Percentiles rank a stretch among this genome's conserved stretches.
phyloP scores from a whole-genome alignment of 2,797 vertebrate genomes.

The Scolopax bukidnonensis region DNA sequence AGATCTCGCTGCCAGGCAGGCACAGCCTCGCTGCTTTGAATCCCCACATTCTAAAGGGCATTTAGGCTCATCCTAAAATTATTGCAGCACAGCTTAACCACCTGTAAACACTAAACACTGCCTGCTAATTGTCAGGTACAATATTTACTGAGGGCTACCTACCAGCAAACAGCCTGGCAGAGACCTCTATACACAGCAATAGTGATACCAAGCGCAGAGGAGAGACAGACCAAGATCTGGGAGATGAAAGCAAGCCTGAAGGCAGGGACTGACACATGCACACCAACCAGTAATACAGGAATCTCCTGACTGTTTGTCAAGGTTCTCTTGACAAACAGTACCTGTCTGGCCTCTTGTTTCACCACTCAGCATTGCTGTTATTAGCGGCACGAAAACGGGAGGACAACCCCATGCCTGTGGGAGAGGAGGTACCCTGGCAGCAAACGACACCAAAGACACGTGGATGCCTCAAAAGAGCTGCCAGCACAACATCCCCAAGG shows the following conservation, averaged over 20 bases:
- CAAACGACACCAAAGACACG: fast-evolving
- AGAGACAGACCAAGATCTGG: conserved; percentile 20
- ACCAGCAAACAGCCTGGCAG: conserved; percentile 32
- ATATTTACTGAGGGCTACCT: conserved; percentile 43
- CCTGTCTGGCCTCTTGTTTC: fast-evolving
- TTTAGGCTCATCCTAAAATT: conserved; percentile 1
- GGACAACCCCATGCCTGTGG: background rate
- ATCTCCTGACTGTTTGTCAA: background rate
- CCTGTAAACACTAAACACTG: conserved; percentile 27
- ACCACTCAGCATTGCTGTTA: background rate
- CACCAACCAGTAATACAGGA: conserved; percentile 30
- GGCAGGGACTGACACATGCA: background rate
- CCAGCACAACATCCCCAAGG: background rate
- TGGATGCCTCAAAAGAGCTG: background rate
- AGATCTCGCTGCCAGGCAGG: background rate
- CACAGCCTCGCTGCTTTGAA: background rate
- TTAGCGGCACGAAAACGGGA: background rate
- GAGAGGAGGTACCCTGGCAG: background rate
- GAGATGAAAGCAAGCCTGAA: conserved; percentile 39
- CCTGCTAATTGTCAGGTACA: conserved; percentile 47
- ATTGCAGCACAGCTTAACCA: conserved; percentile 17
- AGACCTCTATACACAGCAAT: background rate
- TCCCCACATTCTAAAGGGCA: background rate
- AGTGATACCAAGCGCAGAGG: conserved; percentile 7
- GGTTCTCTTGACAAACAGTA: background rate